phyloP scores from a whole-genome alignment of 2,797 vertebrate species.

The Vireo griseus region DNA sequence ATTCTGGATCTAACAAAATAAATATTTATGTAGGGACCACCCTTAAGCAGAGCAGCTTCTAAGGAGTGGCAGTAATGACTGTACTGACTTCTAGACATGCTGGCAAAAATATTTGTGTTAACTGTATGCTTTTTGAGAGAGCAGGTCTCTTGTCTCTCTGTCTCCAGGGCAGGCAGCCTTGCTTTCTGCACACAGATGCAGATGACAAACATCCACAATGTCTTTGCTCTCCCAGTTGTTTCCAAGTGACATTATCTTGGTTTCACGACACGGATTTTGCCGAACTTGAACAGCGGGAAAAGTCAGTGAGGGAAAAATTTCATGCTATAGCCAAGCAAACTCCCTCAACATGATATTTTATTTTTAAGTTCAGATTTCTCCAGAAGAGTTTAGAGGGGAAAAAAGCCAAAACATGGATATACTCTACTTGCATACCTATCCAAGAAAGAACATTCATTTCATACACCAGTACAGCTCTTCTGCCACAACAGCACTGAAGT shows the following conservation, averaged over 20 bases:
- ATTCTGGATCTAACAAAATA: constrained; percentile 46
- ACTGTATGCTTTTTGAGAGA: neutral
- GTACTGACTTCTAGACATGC: neutral
- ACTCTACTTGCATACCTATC: neutral
- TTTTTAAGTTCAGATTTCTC: neutral
- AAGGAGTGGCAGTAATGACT: constrained; percentile 49
- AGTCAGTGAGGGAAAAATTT: neutral
- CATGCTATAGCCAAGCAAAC: rapidly evolving
- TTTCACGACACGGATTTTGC: neutral
- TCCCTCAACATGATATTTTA: neutral
- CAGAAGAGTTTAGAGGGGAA: neutral
- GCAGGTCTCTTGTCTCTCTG: neutral
- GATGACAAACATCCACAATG: constrained; percentile 11
- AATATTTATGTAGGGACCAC: constrained; percentile 73
- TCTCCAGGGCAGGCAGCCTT: neutral
- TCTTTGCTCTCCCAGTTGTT: neutral
- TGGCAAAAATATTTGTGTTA: constrained; percentile 66
- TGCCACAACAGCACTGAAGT: neutral
- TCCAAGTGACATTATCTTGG: neutral
- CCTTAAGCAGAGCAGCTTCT: constrained; percentile 34
- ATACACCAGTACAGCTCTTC: neutral
- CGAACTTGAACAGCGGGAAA: neutral
- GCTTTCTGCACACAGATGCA: constrained; percentile 10
- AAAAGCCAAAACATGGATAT: neutral
- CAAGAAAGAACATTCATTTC: neutral